Evolutionary conservation across 2,888 invertebrate species (phyloP).

Genomic region (Apamea sordens): DNA sequence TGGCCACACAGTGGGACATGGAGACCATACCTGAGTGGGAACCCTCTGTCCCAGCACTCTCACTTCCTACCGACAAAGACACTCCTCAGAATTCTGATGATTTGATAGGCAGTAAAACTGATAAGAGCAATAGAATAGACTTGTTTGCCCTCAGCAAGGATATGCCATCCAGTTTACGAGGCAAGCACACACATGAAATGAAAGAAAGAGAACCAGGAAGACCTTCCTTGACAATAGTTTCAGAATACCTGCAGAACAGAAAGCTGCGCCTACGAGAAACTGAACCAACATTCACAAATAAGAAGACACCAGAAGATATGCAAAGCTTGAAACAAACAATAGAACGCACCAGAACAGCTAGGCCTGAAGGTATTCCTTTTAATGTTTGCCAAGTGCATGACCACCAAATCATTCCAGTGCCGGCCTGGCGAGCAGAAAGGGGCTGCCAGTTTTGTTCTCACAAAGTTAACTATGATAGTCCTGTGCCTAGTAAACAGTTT

Average conservation of each 20-base stretch:
- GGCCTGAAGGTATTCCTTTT: constrained; percentile 79
- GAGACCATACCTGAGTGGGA: constrained; percentile 81
- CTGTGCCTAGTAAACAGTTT: constrained; percentile 63
- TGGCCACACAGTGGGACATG: constrained; percentile 84
- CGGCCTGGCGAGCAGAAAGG: constrained; percentile 81
- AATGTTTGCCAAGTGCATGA: constrained; percentile 84
- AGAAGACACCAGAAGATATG: constrained; percentile 78
- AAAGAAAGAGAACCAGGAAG: constrained; percentile 70
- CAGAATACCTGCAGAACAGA: constrained; percentile 85
- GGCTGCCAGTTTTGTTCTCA: constrained; percentile 72
- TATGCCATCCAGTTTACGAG: constrained; percentile 85
- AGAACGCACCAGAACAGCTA: constrained; percentile 77
- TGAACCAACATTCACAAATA: constrained; percentile 66
- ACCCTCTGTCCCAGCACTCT: constrained; percentile 76
- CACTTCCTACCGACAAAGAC: constrained; percentile 76
- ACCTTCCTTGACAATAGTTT: constrained; percentile 82
- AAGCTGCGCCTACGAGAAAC: constrained; percentile 81
- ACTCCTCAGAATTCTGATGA: constrained; percentile 74
- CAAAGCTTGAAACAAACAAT: constrained; percentile 84
- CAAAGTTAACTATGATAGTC: constrained; percentile 51
- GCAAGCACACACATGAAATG: constrained; percentile 68
- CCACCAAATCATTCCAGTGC: constrained; percentile 82
- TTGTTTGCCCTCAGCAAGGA: constrained; percentile 87
- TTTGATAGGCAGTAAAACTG: constrained; percentile 72
- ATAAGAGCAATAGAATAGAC: constrained; percentile 78